Base-by-base conservation (phyloP, 2,797 vertebrate species). In the Streptopelia turtur region DNA sequence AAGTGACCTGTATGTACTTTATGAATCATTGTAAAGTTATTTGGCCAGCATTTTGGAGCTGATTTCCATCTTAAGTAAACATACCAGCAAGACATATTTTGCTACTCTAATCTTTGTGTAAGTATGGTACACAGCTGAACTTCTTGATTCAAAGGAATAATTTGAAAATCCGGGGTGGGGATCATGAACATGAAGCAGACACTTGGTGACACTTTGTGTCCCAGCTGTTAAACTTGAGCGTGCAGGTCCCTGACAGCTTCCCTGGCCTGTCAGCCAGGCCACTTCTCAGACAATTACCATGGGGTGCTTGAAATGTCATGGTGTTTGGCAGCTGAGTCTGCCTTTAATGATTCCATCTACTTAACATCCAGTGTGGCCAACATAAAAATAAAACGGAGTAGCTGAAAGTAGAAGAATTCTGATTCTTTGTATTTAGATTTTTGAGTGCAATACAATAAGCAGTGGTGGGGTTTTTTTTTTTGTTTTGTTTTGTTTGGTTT, bases 291-390 rank as follows among this genome's bases (percentile, higher is more conserved):
- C 65, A 72, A 15, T 76, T 89, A 90, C 83, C 91, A 89, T 50
- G 41, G 3, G 56, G 55, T 76, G 14, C 90, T 83, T 93, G 92
- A 89, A 90, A 52, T 84, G 80, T 75, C 70, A 13, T 50, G 50
- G 13, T 35, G n/a, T 82, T 93, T 95, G 94, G 88, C 80, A 93
- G 15, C 50, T 65, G 74, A 72, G 27, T 68, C 74, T 59, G 37
- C n/a, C 41, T 78, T 84, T 79, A 84, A 69, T 94, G 22, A 47
- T 50, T 90, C 87, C 11, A 78, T 83, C 63, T 61, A 30, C 59
- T 90, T 89, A 68, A 71, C 59, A 27, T 88, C 35, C 12, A 33
- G 43, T 28, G 47, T 60, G 25, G 31, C 6, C 75, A 80, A 76
- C 16, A 24, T 25, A 82, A 77, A 71, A 89, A 27, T 77, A 69